Percentiles rank a stretch among this genome's conserved stretches.
Conservation (phyloP, 2,797 vertebrate species). For the Gallinago stenura region DNA sequence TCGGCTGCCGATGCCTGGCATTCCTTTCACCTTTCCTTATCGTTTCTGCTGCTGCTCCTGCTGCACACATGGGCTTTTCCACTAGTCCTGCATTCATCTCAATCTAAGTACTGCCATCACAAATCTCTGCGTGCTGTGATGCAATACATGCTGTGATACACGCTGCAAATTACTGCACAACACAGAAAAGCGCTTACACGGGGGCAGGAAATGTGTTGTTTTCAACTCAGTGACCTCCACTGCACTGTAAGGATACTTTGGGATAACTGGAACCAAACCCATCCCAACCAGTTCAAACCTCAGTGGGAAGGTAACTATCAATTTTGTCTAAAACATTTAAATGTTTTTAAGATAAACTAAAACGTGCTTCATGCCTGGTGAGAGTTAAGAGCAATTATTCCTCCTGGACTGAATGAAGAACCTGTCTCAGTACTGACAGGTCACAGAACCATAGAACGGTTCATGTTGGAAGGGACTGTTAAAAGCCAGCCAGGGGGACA, state of each 20-base stretch:
- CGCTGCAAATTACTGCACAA: not conserved
- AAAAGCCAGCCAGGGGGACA: no score
- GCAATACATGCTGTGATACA: rapidly evolving
- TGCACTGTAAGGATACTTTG: not conserved
- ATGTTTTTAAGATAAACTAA: not conserved
- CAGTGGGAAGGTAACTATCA: not conserved
- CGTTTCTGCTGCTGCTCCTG: not conserved
- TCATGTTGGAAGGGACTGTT: no score
- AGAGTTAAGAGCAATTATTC: not conserved
- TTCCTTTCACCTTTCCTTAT: not conserved
- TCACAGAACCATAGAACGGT: not conserved
- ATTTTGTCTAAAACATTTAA: not conserved
- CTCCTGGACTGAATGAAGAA: not conserved
- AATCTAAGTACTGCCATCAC: not conserved
- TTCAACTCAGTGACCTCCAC: not conserved
- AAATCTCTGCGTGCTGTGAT: not conserved
- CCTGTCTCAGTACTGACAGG: not conserved
- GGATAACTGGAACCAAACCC: not conserved
- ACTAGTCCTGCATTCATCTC: not conserved
- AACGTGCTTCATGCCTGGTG: not conserved
- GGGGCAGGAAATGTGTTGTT: not conserved
- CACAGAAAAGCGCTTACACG: not conserved
- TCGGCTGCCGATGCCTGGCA: not conserved
- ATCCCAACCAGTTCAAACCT: not conserved
- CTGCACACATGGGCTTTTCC: not conserved